Evolutionary conservation across 2,888 invertebrate species (phyloP), one percentile per base, ranked within the genome.

Genomic region (Opisthograptis luteolata): DNA sequence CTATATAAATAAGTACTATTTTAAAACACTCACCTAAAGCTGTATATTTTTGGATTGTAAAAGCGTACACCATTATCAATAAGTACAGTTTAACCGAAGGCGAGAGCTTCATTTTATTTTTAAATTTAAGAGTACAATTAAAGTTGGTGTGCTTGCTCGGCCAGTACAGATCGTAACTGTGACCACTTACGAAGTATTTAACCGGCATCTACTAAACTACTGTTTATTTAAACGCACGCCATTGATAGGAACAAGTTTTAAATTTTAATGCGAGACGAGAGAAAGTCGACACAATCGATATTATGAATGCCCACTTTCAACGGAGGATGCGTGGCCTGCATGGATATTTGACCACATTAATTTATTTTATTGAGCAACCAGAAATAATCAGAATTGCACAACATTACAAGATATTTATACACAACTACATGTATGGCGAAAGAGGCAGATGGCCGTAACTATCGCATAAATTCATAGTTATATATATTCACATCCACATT

Each of bases 181-280:
- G 69, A 61, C 69, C 72, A 74, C 76, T 75, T 70, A 73, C 76
- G 71, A 78, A 75, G 81, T 87, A 87, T 90, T 86, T 89, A 88
- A 86, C 78, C 64, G 72, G 66, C 68, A 70, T 69, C 76, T 71
- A 74, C 76, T 75, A 74, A 71, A 76, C 69, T 70, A 70, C 62
- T 80, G 79, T 76, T 79, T 78, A 80, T 78, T 83, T 84, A 73
- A 77, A 51, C 45, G 45, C 70, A 68, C 73, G 69, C 75, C 78
- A 79, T 66, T 76, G 80, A 73, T 60, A 74, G 77, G 80, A 87
- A 87, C 90, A 83, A 87, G 88, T 87, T 88, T 87, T 77, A 85
- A 86, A 90, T 89, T 84, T 87, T 79, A 88, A 87, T 86, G 82
- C 59, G 73, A 57, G 63, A 57, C 72, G 58, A 76, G 88, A 80